A percentile compares a stretch with the other conserved stretches of the same genome.
phyloP scores from a whole-genome alignment of 1,140 invertebrate genomes.

The Pollicipes pollicipes region DNA sequence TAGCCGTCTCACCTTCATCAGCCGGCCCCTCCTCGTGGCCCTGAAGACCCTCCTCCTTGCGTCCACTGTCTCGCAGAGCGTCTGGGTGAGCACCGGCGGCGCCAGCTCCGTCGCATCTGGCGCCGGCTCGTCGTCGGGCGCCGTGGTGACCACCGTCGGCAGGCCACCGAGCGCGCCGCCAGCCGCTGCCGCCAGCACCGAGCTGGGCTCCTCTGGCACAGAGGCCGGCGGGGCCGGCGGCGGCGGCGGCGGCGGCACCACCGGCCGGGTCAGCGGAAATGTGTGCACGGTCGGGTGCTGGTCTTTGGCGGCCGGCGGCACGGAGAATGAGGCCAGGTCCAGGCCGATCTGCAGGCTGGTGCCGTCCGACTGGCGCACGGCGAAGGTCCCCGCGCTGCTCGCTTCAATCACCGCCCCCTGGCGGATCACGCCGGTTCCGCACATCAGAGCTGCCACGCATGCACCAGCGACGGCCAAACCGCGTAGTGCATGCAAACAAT shows the following conservation, averaged over 20 bases:
- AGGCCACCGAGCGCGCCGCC: too few relatives aligned
- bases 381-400: not conserved
- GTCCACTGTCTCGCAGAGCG: not conserved
- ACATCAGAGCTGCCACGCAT: too few relatives aligned
- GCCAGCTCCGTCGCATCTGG: not conserved
- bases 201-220: not conserved
- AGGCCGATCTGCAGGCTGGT: not conserved
- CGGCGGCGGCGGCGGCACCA: too few relatives aligned
- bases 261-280: not conserved
- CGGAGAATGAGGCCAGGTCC: not conserved
- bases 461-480: too few relatives aligned
- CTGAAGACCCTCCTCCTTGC: not conserved
- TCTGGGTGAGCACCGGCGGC: not conserved
- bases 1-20: not conserved
- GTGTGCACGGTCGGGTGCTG: not conserved
- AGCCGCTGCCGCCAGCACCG: not conserved
- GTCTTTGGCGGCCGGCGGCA: too few relatives aligned
- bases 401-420: not conserved
- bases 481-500: too few relatives aligned
- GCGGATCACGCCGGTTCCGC: too few relatives aligned
- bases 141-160: too few relatives aligned
- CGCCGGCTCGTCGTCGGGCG: not conserved
- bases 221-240: too few relatives aligned
- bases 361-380: not conserved
- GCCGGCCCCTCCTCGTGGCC: not conserved